Percentiles rank a stretch among this genome's conserved stretches.
These are phyloP conservation scores for Eurystomus glaucurus DNA, from an alignment of 2,797 vertebrate species.

Conservation along the genomic window DNA sequence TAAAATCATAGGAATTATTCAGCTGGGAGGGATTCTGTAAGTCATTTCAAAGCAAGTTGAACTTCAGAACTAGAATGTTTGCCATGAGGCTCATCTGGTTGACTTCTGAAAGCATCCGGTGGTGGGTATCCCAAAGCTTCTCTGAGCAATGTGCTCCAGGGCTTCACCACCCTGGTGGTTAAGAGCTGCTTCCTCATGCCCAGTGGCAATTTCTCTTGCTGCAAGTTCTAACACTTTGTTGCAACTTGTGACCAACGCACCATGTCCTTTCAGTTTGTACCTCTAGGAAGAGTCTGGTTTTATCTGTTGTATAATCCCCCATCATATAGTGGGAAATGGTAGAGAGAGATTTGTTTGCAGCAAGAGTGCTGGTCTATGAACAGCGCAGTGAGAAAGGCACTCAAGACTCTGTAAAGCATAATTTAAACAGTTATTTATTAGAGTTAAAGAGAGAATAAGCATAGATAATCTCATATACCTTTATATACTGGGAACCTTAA, in stretches of 20 bases:
- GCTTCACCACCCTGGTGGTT: neutral
- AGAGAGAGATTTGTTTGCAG: neutral
- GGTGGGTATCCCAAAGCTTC: neutral
- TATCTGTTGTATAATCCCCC: neutral
- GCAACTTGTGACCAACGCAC: neutral
- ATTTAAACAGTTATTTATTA: neutral
- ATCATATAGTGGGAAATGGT: neutral
- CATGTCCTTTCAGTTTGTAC: accelerated
- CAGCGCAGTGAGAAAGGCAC: neutral
- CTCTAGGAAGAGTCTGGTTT: neutral
- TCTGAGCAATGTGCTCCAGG: neutral
- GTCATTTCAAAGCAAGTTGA: neutral
- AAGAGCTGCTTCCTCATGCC: neutral
- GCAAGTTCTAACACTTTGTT: neutral
- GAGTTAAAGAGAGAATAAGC: neutral
- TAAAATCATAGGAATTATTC: neutral
- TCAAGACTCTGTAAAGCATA: neutral
- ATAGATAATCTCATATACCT: neutral
- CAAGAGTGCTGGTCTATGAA: neutral
- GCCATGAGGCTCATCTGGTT: neutral
- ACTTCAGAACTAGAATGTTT: neutral
- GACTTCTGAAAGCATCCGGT: neutral
- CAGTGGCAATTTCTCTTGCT: neutral
- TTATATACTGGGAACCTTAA: neutral
- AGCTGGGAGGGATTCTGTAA: neutral